phyloP scores from a whole-genome alignment of 2,113 vertebrate species.

The Garra rufa region DNA sequence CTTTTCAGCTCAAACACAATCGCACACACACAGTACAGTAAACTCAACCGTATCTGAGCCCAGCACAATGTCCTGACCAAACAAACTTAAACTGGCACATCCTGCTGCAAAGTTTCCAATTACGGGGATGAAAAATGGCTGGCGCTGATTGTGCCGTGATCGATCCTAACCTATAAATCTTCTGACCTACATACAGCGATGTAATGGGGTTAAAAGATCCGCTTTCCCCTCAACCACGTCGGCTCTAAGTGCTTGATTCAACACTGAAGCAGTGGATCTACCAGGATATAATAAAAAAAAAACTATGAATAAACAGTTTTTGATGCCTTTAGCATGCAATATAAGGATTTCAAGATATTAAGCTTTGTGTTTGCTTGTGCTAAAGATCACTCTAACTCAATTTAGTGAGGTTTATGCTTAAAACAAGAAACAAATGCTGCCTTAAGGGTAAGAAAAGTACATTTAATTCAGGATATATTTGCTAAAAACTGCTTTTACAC shows the following conservation, averaged over 20 bases:
- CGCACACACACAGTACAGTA: not conserved
- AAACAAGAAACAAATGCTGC: not conserved
- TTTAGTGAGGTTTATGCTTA: not conserved
- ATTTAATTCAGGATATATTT: not conserved
- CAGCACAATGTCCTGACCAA: slow-evolving; percentile 21
- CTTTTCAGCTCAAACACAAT: slow-evolving; percentile 15
- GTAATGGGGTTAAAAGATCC: slow-evolving; percentile 37
- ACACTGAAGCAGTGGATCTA: not conserved
- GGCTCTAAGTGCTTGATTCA: not conserved
- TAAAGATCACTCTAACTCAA: not conserved
- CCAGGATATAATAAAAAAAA: not conserved
- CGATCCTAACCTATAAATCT: slow-evolving; percentile 46
- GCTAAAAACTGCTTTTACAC: not conserved
- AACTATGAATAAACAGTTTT: not conserved
- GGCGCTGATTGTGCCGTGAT: slow-evolving; percentile 42
- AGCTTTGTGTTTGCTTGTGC: not conserved
- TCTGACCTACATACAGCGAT: slow-evolving; percentile 51
- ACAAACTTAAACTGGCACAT: slow-evolving; percentile 43
- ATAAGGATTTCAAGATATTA: not conserved
- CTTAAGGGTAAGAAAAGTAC: not conserved
- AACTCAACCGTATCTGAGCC: slow-evolving; percentile 1
- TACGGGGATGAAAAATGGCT: slow-evolving; percentile 49
- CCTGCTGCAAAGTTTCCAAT: slow-evolving; percentile 48
- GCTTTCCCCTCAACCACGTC: not conserved
- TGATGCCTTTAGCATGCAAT: not conserved